phyloP scores from a whole-genome alignment of 2,888 invertebrate genomes.

The Aethes cnicana region DNA sequence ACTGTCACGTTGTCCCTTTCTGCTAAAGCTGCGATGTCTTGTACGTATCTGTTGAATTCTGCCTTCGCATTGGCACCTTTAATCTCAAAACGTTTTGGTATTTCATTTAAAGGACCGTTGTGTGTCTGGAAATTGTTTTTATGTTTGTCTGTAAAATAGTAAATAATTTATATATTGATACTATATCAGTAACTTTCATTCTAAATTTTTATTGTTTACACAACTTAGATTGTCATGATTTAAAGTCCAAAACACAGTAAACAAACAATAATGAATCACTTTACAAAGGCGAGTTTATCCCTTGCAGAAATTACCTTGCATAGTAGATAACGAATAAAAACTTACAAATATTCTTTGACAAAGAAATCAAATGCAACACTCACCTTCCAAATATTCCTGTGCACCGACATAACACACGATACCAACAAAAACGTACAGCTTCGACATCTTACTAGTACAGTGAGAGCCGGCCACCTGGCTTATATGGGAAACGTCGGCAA shows the following conservation, averaged over 20 bases:
- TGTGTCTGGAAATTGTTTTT: constrained; percentile 20
- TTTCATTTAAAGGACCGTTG: constrained; percentile 45
- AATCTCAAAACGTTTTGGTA: constrained; percentile 61
- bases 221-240: too few relatives aligned
- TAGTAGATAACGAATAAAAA: too few relatives aligned
- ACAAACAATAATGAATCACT: too few relatives aligned
- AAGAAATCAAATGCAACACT: background rate
- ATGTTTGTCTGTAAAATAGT: background rate
- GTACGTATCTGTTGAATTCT: constrained; percentile 55
- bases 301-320: too few relatives aligned
- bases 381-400: constrained; percentile 58
- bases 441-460: constrained; percentile 37
- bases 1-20: constrained; percentile 53
- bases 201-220: too few relatives aligned
- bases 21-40: constrained; percentile 55
- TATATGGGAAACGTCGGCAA: constrained; percentile 47
- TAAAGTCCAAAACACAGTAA: too few relatives aligned
- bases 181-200: too few relatives aligned
- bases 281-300: too few relatives aligned
- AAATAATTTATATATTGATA: too few relatives aligned
- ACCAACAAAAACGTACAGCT: constrained; percentile 32
- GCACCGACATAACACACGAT: constrained; percentile 43
- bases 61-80: constrained; percentile 45
- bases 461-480: constrained; percentile 50
- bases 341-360: too few relatives aligned